A percentile compares a stretch with the other conserved stretches of the same genome.
Evolutionary conservation across 2,113 vertebrate species (phyloP).

Genomic region (Syrmaticus mikado): DNA sequence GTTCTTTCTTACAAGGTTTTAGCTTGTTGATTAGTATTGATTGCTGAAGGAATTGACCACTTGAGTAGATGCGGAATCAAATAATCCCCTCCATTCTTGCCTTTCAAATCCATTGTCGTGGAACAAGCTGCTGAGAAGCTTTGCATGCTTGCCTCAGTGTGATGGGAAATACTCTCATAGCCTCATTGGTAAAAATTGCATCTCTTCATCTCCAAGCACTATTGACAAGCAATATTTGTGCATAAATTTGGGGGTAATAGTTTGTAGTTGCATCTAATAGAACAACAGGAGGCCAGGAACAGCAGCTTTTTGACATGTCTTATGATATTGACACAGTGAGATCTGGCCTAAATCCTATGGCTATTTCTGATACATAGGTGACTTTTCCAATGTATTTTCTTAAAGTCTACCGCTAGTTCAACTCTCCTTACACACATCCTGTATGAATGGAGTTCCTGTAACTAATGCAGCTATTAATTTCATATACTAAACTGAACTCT

Average conservation of each 20-base stretch:
- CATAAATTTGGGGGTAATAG: slow-evolving; percentile 52
- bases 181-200: slow-evolving; percentile 2
- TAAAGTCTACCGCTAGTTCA: background rate
- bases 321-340: background rate
- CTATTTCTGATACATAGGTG: background rate
- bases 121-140: slow-evolving; percentile 73
- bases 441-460: background rate
- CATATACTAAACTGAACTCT: background rate
- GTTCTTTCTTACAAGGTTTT: slow-evolving; percentile 67
- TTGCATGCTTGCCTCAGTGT: background rate
- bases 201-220: background rate
- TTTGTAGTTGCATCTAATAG: background rate
- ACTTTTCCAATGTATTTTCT: background rate
- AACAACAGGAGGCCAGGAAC: background rate
- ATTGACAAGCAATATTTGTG: slow-evolving; percentile 39
- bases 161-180: slow-evolving; percentile 59
- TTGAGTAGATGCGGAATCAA: slow-evolving; percentile 81
- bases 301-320: background rate
- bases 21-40: slow-evolving; percentile 84
- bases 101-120: slow-evolving; percentile 71
- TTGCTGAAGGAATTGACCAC: slow-evolving; percentile 79
- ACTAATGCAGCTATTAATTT: background rate
- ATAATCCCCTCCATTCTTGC: slow-evolving; percentile 78
- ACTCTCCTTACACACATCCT: background rate
- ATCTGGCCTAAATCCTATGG: background rate